phyloP scores from a whole-genome alignment of 2,797 vertebrate genomes.

The Buceros bicornis region DNA sequence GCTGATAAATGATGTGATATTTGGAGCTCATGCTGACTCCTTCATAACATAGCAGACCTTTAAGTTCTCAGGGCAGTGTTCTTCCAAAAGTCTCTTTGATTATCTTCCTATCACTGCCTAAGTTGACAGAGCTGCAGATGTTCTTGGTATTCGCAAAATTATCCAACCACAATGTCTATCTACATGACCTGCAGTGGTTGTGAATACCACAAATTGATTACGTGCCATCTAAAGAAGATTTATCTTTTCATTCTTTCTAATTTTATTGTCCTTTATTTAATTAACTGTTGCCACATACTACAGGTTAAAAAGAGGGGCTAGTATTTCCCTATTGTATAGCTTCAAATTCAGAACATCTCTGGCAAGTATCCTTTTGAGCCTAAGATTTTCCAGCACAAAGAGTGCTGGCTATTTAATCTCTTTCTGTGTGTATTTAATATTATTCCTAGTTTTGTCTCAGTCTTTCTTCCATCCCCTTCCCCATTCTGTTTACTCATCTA shows the following conservation, averaged over 20 bases:
- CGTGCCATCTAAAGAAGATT: not conserved
- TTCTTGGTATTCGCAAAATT: slow-evolving; percentile 59
- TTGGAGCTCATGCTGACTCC: slow-evolving; percentile 24
- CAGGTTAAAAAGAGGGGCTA: not conserved
- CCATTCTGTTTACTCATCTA: not conserved
- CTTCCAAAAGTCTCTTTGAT: slow-evolving; percentile 22
- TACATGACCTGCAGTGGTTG: not conserved
- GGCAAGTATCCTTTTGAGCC: not conserved
- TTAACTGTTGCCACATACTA: not conserved
- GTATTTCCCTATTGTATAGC: not conserved
- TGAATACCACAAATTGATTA: slow-evolving; percentile 37
- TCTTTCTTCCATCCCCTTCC: not conserved
- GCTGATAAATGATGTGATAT: slow-evolving; percentile 49
- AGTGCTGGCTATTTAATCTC: not conserved
- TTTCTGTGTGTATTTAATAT: not conserved
- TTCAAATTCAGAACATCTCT: not conserved
- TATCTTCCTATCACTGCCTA: slow-evolving; percentile 1
- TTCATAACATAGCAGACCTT: slow-evolving; percentile 26
- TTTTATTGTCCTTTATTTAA: slow-evolving; percentile 50
- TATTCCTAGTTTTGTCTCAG: not conserved
- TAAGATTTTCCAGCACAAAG: not conserved
- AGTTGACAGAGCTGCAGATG: slow-evolving; percentile 46
- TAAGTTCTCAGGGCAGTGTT: slow-evolving; percentile 14
- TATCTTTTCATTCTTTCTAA: slow-evolving; percentile 6
- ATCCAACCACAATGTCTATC: slow-evolving; percentile 15